phyloP scores from a whole-genome alignment of 2,888 invertebrate genomes.

The Leptinotarsa rubiginosa region DNA sequence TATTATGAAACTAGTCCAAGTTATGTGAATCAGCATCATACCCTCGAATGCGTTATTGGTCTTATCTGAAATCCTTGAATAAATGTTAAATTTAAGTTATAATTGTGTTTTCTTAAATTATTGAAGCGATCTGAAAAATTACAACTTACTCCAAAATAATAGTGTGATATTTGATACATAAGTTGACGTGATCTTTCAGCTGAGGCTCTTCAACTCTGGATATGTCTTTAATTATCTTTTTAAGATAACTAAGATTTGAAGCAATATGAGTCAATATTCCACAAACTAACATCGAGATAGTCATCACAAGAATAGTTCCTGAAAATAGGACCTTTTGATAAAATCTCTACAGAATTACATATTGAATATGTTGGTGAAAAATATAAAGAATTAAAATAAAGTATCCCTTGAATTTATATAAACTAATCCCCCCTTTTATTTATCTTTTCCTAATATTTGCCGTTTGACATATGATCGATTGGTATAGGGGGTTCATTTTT shows the following conservation, averaged over 20 bases:
- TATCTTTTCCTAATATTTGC: no score
- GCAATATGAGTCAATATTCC: constrained; percentile 52
- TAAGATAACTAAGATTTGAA: constrained; percentile 49
- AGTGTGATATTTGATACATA: constrained; percentile 51
- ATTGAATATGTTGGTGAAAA: no score
- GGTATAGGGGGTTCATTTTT: no score
- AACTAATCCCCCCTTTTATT: no score
- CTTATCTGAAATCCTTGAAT: constrained; percentile 39
- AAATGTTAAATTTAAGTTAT: not conserved
- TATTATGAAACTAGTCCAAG: constrained; percentile 56
- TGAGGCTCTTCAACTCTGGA: constrained; percentile 28
- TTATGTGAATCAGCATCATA: constrained; percentile 57
- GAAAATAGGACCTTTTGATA: constrained; percentile 21
- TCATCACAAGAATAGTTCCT: constrained; percentile 50
- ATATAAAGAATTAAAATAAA: no score
- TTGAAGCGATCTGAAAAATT: not conserved
- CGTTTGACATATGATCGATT: no score
- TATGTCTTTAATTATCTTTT: constrained; percentile 35
- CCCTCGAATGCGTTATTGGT: constrained; percentile 50
- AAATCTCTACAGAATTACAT: not conserved
- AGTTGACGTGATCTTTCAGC: constrained; percentile 36
- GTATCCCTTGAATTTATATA: no score
- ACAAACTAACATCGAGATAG: constrained; percentile 53
- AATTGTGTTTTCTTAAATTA: not conserved
- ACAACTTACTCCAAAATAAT: constrained; percentile 50